Evolutionary conservation across 2,888 invertebrate species (phyloP).

Genomic region (Calliphora vomitoria): DNA sequence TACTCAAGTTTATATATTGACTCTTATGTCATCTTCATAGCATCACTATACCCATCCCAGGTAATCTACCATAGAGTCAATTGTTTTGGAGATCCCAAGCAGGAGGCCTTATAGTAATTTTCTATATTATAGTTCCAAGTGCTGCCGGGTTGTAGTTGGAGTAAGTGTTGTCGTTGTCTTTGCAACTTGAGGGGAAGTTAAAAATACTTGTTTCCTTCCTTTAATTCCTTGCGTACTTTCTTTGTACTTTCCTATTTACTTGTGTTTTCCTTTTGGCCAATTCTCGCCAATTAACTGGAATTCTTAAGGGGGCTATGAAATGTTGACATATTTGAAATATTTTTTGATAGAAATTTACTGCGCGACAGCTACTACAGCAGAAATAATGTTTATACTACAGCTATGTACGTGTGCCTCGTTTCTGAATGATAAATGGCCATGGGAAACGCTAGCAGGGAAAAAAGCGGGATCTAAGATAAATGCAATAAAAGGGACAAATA

Average conservation of each 20-base stretch:
- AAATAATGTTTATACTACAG: not conserved
- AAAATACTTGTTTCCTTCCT: conserved; percentile 41
- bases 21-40: no score
- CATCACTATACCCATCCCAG: no score
- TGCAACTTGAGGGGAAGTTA: conserved; percentile 19
- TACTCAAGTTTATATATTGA: no score
- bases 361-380: not conserved
- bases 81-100: no score
- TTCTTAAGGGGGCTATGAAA: conserved; percentile 15
- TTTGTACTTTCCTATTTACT: not conserved
- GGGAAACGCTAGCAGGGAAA: not conserved
- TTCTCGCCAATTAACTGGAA: conserved; percentile 31
- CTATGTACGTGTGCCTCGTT: not conserved
- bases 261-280: conserved; percentile 11
- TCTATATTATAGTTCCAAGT: not conserved
- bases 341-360: not conserved
- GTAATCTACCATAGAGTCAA: no score
- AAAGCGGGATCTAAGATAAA: no score
- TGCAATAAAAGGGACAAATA: no score
- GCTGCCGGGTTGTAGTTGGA: not conserved
- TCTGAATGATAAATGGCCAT: not conserved
- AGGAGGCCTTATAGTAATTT: no score
- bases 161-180: not conserved
- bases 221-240: not conserved
- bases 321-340: conserved; percentile 30